Evolutionary conservation across 1,140 invertebrate genomes (phyloP), one percentile per base, ranked within the genome.

Genomic region (Saccostrea glomerata): DNA sequence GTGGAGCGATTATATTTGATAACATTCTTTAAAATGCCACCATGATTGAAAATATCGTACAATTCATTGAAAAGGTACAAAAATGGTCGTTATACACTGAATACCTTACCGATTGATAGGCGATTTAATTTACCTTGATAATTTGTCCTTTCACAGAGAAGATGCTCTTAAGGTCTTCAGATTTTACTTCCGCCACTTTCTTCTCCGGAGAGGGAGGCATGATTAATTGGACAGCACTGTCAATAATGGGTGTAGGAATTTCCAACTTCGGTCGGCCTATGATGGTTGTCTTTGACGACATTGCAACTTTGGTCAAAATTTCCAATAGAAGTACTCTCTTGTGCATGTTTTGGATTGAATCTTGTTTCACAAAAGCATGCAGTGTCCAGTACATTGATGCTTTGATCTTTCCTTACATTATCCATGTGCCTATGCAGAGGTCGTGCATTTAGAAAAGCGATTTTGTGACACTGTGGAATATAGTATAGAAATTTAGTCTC

Each of bases 401-500:
- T 87, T n/a, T 40, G 30, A 63, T 87, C 86, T 63, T 12, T 20
- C 20, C 23, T 23, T 40, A 87, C 36, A 47, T 87, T 77, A 7
- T 82, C 55, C 23, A 87, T 47, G 55, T 84, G 73, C 70, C 86
- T 66, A 86, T 56, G 25, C 30, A 84, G 13, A 17, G 77, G 86
- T 7, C 30, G 20, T 3, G 86, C 86, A 87, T 87, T 87, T 2
- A 87, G 73, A 87, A 82, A 87, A 7, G 56, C 17, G 9, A 58
- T 58, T 58, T 58, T 58, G 56, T 58, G 56, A 12, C 12, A 58
- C 56, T 58, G 12, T 30, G 20, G 54, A 15, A 85, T 36, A 47
- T 40, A 73, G n/a, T 70, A 88, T 6, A 84, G 58, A n/a, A 84
- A n/a, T 54, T 63, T 40, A 17, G 83, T 91, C 90, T 84, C 47